Evolutionary conservation across 2,888 invertebrate genomes (phyloP), one percentile per base, ranked within the genome.

Genomic region (Mythimna vitellina): DNA sequence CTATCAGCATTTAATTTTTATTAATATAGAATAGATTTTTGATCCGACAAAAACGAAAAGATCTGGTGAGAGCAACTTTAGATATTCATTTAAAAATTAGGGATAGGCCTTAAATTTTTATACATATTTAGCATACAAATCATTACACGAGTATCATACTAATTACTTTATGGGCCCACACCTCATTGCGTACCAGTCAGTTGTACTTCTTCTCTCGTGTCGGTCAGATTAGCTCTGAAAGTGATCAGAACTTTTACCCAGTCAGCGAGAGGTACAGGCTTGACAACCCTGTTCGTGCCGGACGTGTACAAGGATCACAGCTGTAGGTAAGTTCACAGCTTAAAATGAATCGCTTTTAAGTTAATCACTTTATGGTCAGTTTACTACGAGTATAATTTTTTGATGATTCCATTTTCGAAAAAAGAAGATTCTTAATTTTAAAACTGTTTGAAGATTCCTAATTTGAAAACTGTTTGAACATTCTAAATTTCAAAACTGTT

Each of bases 211-310:
- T 17, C 60, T 38, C 20, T 32, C 35, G 53, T 25, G 76, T 46
- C 32, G 29, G 20, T 20, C 25, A 46, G 42, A 54, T 66, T 53
- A 76, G 54, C 1, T 67, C 22, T 67, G 17, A 9, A 12, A 17
- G 42, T 64, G 46, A 32, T 65, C 25, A 38, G 38, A 35, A 57
- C n/a, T 38, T 20, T 57, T 57, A 65, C 14, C 6, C 1, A 3
- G 20, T 29, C 25, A 38, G 20, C 12, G 38, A 65, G 22, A 20
- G 35, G 8, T 12, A 64, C 17, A 56, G 8, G 9, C 4, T 53
- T 32, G 32, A n/a, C n/a, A 35, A n/a, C 25, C 35, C 32, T 10
- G 32, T 14, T 17, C 14, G 17, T 12, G n/a, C 14, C 5, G 0
- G 17, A n/a, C n/a, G 10, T n/a, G 3, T 10, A n/a, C 10, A 51